Conservation (phyloP, 37 sponge, comb jelly and placozoan species). For the Crambe crambe region DNA sequence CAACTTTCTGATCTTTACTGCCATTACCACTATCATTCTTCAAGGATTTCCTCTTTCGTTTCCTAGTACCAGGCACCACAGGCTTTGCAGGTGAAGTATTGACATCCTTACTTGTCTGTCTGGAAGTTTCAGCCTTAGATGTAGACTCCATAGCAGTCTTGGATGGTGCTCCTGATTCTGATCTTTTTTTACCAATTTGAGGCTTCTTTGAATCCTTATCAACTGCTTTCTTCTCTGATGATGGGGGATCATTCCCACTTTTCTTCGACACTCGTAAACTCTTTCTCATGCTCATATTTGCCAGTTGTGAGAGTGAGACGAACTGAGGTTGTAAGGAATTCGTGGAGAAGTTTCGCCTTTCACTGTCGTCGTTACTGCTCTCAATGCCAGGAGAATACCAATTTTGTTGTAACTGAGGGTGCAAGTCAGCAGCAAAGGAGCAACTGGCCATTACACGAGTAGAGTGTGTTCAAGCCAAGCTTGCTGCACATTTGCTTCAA, state of each 20-base stretch:
- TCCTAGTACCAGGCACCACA: neutral
- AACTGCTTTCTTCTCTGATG: too few species aligned
- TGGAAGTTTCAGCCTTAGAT: too few species aligned
- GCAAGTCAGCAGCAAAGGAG: neutral
- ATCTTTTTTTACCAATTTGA: too few species aligned
- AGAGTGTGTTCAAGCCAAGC: too few species aligned
- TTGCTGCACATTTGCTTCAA: too few species aligned
- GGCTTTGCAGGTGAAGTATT: neutral
- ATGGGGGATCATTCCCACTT: neutral
- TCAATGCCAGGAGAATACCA: neutral
- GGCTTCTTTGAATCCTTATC: too few species aligned
- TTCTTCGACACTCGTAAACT: neutral
- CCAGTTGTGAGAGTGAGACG: neutral
- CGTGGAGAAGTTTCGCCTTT: too few species aligned
- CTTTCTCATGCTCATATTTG: neutral
- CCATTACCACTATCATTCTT: neutral
- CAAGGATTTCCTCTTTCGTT: neutral
- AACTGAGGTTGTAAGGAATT: neutral
- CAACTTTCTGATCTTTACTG: neutral
- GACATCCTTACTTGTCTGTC: too few species aligned
- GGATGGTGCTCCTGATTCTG: too few species aligned
- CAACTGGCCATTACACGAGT: constrained; percentile 17
- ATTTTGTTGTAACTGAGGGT: neutral
- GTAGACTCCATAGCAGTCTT: too few species aligned
- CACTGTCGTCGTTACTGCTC: neutral